Percentiles rank a stretch among this genome's conserved stretches.
phyloP scores from a whole-genome alignment of 2,113 vertebrate species.

The Coturnix japonica region DNA sequence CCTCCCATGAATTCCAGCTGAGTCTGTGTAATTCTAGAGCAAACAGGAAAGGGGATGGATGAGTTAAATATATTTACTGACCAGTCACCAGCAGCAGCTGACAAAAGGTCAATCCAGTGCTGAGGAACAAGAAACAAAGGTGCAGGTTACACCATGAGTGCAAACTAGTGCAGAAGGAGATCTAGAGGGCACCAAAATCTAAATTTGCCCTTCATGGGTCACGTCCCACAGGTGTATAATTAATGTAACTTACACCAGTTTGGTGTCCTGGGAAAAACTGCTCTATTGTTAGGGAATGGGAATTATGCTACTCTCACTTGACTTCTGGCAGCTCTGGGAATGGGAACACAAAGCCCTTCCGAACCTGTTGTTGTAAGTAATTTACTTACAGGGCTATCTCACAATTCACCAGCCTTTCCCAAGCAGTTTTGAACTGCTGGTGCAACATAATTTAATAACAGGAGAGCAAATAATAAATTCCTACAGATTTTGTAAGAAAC shows the following conservation, averaged over 20 bases:
- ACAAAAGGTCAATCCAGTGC: neutral
- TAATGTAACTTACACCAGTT: neutral
- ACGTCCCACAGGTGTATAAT: conserved; percentile 28
- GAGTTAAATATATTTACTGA: conserved; percentile 28
- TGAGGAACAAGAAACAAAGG: neutral
- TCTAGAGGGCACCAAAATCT: neutral
- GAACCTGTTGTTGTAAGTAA: neutral
- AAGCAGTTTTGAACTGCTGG: neutral
- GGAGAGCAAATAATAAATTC: neutral
- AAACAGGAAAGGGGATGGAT: conserved; percentile 7
- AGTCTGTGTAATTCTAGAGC: conserved; percentile 91
- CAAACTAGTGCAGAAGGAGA: neutral
- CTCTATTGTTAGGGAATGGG: conserved; percentile 35
- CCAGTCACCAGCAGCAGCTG: neutral
- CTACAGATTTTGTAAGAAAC: neutral
- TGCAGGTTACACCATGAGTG: neutral
- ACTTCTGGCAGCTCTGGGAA: neutral
- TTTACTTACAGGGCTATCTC: neutral
- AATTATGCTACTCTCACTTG: conserved; percentile 27
- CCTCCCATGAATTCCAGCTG: conserved; percentile 80
- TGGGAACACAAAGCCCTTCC: neutral
- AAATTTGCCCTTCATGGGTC: conserved; percentile 22
- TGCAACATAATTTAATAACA: neutral
- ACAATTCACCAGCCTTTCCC: neutral
- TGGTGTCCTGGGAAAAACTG: conserved; percentile 14